Conservation (phyloP, 2,797 vertebrate species). For the Masticophis lateralis region DNA sequence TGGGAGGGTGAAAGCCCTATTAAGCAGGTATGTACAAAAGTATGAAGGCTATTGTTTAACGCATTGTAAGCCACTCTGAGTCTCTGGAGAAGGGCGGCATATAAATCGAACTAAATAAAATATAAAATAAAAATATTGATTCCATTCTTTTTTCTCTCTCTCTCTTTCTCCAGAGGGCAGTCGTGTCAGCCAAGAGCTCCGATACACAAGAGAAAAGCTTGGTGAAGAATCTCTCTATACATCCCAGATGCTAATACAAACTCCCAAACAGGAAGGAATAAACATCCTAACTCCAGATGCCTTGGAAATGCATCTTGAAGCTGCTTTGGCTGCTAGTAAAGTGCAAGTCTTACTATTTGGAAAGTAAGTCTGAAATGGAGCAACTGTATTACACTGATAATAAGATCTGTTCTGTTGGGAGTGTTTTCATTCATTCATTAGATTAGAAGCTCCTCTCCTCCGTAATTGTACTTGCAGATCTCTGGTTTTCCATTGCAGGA, state of each 20-base stretch:
- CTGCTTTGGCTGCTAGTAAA: conserved; percentile 91
- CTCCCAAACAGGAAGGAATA: conserved; percentile 84
- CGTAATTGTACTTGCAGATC: not conserved
- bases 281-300: conserved; percentile 90
- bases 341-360: conserved; percentile 96
- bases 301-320: conserved; percentile 90
- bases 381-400: not conserved
- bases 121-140: not conserved
- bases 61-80: too few species aligned
- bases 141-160: not conserved
- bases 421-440: not conserved
- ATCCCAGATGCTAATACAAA: conserved; percentile 97
- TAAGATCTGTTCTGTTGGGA: not conserved
- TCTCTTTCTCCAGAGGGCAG: conserved; percentile 80
- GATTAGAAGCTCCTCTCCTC: not conserved
- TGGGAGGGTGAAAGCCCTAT: too few species aligned
- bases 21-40: too few species aligned
- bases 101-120: too few species aligned
- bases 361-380: conserved; percentile 85
- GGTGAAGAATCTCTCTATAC: conserved; percentile 95
- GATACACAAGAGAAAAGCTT: conserved; percentile 95
- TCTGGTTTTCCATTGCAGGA: not conserved
- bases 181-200: conserved; percentile 93
- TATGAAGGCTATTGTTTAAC: too few species aligned
- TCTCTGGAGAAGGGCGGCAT: too few species aligned